phyloP scores from a whole-genome alignment of 2,797 vertebrate genomes.

The Cossypha polioptera region DNA sequence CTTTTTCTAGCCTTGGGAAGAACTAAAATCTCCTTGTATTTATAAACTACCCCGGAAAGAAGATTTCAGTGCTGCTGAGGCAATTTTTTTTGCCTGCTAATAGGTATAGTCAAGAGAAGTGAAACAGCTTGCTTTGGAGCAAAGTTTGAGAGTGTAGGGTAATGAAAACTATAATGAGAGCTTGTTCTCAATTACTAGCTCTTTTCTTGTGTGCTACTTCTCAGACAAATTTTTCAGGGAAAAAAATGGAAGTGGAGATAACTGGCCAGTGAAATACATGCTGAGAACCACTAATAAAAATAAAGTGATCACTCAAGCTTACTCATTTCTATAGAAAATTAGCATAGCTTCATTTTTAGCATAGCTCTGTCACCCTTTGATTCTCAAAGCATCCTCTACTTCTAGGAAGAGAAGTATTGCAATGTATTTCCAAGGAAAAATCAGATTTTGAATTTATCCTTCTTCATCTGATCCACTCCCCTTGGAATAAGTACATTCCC shows the following conservation, averaged over 20 bases:
- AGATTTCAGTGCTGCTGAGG: not conserved
- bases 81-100: not conserved
- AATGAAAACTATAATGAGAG: not conserved
- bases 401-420: not conserved
- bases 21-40: not conserved
- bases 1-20: not conserved
- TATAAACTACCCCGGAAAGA: not conserved
- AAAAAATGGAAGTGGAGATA: not conserved
- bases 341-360: not conserved
- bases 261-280: not conserved
- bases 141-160: not conserved
- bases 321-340: not conserved
- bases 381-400: not conserved
- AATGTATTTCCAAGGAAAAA: not conserved
- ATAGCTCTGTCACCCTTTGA: not conserved
- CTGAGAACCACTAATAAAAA: not conserved
- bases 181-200: not conserved
- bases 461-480: not conserved
- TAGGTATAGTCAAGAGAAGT: not conserved
- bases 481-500: not conserved
- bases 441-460: not conserved
- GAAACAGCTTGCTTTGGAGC: not conserved
- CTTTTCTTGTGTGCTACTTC: not conserved
- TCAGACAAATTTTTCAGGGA: not conserved
- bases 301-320: not conserved